These are phyloP conservation scores for Jacana jacana DNA, from an alignment of 2,113 vertebrate genomes.

Conservation along the genomic window DNA sequence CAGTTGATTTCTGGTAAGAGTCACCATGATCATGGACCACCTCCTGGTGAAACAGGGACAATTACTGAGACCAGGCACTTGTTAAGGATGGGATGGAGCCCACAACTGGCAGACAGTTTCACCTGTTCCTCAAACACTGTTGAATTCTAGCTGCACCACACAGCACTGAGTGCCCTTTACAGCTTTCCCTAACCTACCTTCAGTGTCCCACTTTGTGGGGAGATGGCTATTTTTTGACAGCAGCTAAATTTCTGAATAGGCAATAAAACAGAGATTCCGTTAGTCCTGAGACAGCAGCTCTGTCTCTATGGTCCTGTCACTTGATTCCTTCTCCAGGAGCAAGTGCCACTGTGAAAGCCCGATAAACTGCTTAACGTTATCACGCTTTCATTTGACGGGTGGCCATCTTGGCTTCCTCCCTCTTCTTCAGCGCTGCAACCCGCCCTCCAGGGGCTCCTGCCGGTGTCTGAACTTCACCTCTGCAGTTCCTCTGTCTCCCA, in stretches of 20 bases:
- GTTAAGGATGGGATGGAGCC: background rate
- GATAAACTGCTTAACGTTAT: background rate
- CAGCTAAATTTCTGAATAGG: background rate
- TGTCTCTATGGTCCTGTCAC: background rate
- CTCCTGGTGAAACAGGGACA: background rate
- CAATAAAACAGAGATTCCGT: background rate
- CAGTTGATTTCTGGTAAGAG: background rate
- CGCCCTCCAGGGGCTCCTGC: constrained; percentile 8
- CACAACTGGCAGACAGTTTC: background rate
- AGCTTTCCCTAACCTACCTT: background rate
- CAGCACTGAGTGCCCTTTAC: rapidly evolving
- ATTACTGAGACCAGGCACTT: background rate
- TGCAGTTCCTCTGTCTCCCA: background rate
- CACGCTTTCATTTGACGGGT: background rate
- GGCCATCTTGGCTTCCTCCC: background rate
- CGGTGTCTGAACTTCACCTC: background rate
- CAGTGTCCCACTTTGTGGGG: background rate
- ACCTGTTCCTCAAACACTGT: background rate
- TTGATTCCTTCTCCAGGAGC: background rate
- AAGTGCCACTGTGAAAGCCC: background rate
- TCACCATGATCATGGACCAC: rapidly evolving
- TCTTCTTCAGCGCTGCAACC: constrained; percentile 13
- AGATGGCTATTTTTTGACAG: background rate
- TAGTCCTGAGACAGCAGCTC: background rate
- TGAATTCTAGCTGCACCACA: background rate